These are phyloP conservation scores for Neoaliturus tenellus DNA, from an alignment of 2,888 invertebrate species.

Conservation along the genomic window DNA sequence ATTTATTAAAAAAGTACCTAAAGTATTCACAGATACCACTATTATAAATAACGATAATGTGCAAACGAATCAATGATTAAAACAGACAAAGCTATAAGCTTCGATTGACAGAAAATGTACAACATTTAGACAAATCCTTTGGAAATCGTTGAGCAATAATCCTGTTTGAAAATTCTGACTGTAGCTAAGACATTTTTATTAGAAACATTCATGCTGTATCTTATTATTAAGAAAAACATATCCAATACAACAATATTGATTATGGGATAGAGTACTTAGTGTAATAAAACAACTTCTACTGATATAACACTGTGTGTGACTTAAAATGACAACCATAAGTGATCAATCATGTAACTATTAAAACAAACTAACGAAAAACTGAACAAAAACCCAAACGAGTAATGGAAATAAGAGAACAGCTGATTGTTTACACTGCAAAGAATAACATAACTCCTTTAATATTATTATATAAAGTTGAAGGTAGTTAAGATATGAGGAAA, in stretches of 20 bases:
- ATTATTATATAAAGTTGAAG: not conserved
- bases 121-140: slow-evolving; percentile 56
- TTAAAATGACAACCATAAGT: not conserved
- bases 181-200: slow-evolving; percentile 37
- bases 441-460: not conserved
- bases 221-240: slow-evolving; percentile 42
- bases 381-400: slow-evolving; percentile 39
- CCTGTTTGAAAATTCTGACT: slow-evolving; percentile 47
- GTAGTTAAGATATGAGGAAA: not conserved
- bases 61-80: slow-evolving; percentile 34
- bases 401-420: not conserved
- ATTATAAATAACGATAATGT: slow-evolving; percentile 44
- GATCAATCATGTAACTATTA: slow-evolving; percentile 23
- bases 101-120: slow-evolving; percentile 44
- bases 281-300: not conserved
- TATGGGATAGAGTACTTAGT: not conserved
- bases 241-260: slow-evolving; percentile 37
- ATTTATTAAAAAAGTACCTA: slow-evolving; percentile 25
- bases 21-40: slow-evolving; percentile 25
- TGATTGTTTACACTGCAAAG: not conserved
- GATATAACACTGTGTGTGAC: slow-evolving; percentile 5
- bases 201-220: slow-evolving; percentile 45
- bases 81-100: slow-evolving; percentile 45
- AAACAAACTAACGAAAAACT: slow-evolving; percentile 20
- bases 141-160: slow-evolving; percentile 55